Percentiles rank a stretch among this genome's conserved stretches.
Conservation (phyloP, 2,888 invertebrate genomes). For the Agrochola circellaris region DNA sequence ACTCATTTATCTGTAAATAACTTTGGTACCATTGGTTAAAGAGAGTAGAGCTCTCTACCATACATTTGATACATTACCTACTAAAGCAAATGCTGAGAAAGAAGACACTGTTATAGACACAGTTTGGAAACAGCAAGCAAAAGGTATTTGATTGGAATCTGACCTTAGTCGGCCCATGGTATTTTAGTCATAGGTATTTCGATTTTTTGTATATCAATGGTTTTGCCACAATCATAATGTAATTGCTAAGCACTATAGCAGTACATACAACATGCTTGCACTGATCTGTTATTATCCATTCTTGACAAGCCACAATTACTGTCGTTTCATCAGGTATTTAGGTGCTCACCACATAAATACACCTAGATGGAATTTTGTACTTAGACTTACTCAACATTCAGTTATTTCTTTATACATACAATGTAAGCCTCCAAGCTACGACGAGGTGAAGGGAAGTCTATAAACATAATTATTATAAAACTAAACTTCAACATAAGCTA, state of each 20-base stretch:
- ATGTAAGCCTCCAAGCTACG: not conserved
- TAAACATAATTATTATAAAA: not conserved
- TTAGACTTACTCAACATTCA: not conserved
- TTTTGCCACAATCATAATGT: not conserved
- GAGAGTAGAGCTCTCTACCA: not conserved
- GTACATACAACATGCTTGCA: not conserved
- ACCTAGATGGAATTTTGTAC: not conserved
- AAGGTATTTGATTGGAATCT: not conserved
- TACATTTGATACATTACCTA: not conserved
- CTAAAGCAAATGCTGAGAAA: not conserved
- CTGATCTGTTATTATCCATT: conserved; percentile 11
- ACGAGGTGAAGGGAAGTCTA: not conserved
- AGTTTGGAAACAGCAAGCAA: not conserved
- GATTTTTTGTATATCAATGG: no score
- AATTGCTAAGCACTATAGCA: not conserved
- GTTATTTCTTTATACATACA: not conserved
- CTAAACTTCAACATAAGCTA: not conserved
- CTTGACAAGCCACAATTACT: conserved; percentile 11
- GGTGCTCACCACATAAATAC: not conserved
- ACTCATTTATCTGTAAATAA: not conserved
- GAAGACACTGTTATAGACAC: not conserved
- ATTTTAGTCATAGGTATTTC: no score
- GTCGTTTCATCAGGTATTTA: not conserved
- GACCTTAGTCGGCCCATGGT: not conserved
- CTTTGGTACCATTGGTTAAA: not conserved